Evolutionary conservation across 2,888 invertebrate species (phyloP), one percentile per base, ranked within the genome.

Genomic region (Gandaritis pyraliata): DNA sequence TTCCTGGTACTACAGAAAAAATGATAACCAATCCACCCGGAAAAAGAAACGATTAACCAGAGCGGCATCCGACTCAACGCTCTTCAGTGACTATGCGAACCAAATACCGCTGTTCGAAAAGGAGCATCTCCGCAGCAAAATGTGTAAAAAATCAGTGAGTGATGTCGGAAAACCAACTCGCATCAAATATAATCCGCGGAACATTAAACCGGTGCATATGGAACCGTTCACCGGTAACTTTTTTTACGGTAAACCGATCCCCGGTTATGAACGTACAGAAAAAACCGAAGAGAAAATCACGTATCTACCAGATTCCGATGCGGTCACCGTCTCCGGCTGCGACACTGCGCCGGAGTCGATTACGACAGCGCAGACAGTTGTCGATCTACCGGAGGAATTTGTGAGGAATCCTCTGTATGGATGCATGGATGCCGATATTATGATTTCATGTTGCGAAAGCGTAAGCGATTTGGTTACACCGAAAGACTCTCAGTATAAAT

Each of bases 1-100:
- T 72, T 93, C 93, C 61, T 93, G 93, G 93, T 91, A 91, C 77
- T 93, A 92, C 78, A 87, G 77, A 75, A 90, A 90, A 78, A 88
- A 85, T 68, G 86, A 91, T 57, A 84, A 84, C 72, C 77, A 82
- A 33, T 77, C 85, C 48, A 77, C 80, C 12, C 78, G 78, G 39
- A 87, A 84, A 72, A 87, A 87, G 68, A 86, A 84, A 69, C 83
- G 78, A 5, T 72, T 92, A 6, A 74, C 75, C 33, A 83, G 92
- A 77, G 78, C 89, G 43, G 81, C 86, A n/a, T 93, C 93, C 5
- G 92, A 90, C 58, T 93, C 93, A 0, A 93, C 92, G 36, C 84
- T 93, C 51, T 92, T 93, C 77, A 93, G 93, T 78, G 93, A 93
- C 72, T 93, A 92, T 74, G 80, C 85, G 8, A 92, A 90, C 69